Evolutionary conservation across 2,888 invertebrate genomes (phyloP).

Genomic region (Bimastos eiseni): DNA sequence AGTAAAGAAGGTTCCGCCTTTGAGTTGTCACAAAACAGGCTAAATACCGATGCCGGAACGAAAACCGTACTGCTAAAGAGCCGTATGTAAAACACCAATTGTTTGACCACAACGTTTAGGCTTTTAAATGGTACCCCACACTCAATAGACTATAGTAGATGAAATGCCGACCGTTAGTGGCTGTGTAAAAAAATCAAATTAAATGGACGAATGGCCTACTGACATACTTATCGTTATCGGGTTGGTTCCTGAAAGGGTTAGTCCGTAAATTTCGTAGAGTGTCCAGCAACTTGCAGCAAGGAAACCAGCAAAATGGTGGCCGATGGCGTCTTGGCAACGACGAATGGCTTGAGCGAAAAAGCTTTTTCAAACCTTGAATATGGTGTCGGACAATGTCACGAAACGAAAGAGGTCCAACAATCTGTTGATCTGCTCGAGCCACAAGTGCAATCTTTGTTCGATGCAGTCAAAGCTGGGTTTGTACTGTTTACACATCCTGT

Average conservation of each 20-base stretch:
- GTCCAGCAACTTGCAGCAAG: too few relatives aligned
- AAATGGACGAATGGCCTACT: not conserved
- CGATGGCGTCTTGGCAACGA: not conserved
- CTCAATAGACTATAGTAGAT: too few relatives aligned
- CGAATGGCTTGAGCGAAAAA: not conserved
- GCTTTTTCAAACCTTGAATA: not conserved
- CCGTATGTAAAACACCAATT: too few relatives aligned
- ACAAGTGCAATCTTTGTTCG: not conserved
- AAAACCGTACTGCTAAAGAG: too few relatives aligned
- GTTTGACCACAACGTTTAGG: too few relatives aligned
- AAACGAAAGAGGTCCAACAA: not conserved
- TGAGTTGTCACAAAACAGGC: too few relatives aligned
- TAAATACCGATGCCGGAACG: too few relatives aligned
- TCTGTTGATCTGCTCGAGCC: not conserved
- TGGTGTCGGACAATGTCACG: not conserved
- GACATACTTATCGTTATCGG: not conserved
- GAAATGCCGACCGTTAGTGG: too few relatives aligned
- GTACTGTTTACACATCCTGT: not conserved
- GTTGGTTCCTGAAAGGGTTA: not conserved
- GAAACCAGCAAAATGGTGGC: not conserved
- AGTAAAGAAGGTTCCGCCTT: too few relatives aligned
- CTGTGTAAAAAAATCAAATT: too few relatives aligned
- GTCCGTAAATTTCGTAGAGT: too few relatives aligned
- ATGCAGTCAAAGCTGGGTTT: slow-evolving; percentile 29
- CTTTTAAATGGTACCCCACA: too few relatives aligned